These are phyloP conservation scores for Meandrusa payeni DNA, from an alignment of 2,888 invertebrate species.

Conservation along the genomic window DNA sequence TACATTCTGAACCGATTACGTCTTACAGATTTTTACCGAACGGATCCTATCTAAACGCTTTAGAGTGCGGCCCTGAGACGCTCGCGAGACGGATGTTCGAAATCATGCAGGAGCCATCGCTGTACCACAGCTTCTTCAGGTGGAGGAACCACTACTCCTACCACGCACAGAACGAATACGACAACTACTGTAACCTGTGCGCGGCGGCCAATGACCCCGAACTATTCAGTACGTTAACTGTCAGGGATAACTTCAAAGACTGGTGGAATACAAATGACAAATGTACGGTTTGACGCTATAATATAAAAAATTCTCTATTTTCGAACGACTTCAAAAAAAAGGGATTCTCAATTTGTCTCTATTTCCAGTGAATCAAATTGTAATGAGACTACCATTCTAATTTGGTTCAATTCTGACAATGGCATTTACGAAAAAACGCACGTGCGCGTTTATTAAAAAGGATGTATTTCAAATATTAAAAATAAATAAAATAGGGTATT, in stretches of 20 bases:
- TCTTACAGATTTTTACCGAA: slow-evolving; percentile 57
- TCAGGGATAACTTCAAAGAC: slow-evolving; percentile 38
- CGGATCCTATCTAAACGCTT: slow-evolving; percentile 52
- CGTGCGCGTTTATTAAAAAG: too few species aligned
- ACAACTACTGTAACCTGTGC: slow-evolving; percentile 57
- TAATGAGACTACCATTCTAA: too few species aligned
- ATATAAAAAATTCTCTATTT: too few species aligned
- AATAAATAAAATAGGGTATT: too few species aligned
- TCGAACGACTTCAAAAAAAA: too few species aligned
- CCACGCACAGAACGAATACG: slow-evolving; percentile 40
- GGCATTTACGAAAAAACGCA: too few species aligned
- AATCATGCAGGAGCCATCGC: slow-evolving; percentile 38
- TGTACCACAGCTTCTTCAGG: slow-evolving; percentile 49
- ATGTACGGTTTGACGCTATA: too few species aligned
- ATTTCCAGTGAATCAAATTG: too few species aligned
- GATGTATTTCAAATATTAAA: too few species aligned
- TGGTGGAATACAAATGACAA: slow-evolving; percentile 44
- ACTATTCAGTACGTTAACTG: slow-evolving; percentile 33
- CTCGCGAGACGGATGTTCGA: slow-evolving; percentile 46
- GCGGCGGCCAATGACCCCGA: slow-evolving; percentile 43
- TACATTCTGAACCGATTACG: too few species aligned
- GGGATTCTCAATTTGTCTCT: too few species aligned
- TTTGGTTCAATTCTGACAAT: too few species aligned
- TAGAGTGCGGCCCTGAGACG: slow-evolving; percentile 38
- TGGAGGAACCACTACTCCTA: slow-evolving; percentile 55